Evolutionary conservation across 1,140 invertebrate genomes (phyloP), one percentile per base, ranked within the genome.

Genomic region (Bicyclus anynana): DNA sequence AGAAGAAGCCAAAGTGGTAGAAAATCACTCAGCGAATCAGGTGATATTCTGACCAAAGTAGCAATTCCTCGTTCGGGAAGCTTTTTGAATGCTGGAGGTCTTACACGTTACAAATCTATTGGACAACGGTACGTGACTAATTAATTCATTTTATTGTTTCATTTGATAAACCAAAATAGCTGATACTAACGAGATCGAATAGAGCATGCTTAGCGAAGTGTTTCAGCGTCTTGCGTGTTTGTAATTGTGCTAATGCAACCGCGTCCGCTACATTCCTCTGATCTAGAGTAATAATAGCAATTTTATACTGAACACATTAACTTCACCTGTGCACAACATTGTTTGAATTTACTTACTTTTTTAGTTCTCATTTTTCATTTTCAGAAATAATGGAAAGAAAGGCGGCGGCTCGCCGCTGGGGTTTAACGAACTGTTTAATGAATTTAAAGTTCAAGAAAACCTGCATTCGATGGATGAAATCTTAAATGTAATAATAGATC

Each of bases 381-480:
- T 54, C 80, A 92, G 91, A 77, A 89, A 87, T 46, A 91, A 91
- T 65, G 91, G 91, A 10, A 90, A 91, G 69, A 90, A 91, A 58
- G 90, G 89, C 49, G 91, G 91, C 16, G 94, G 94, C 26, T 95
- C 94, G 59, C 94, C 94, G 48, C 89, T 96, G 47, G 95, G 95
- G 54, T 95, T 96, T 79, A 94, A 93, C 55, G 95, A 96, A 84
- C 87, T 96, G 48, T 95, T 95, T 80, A 94, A 94, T 74, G 94
- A 95, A 89, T 94, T 96, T 68, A 91, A 94, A 54, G 92, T 94
- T 60, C 94, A 96, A 84, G 95, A 96, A 83, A 95, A 95, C 62
- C 89, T 96, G 18, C 94, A 95, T 71, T 96, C 94, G 49, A 92
- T 97, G 81, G 96, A 97, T 80, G 95, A 97, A 72, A 96, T 97